Evolutionary conservation across 1,140 invertebrate species (phyloP).

Genomic region (Aphis gossypii): DNA sequence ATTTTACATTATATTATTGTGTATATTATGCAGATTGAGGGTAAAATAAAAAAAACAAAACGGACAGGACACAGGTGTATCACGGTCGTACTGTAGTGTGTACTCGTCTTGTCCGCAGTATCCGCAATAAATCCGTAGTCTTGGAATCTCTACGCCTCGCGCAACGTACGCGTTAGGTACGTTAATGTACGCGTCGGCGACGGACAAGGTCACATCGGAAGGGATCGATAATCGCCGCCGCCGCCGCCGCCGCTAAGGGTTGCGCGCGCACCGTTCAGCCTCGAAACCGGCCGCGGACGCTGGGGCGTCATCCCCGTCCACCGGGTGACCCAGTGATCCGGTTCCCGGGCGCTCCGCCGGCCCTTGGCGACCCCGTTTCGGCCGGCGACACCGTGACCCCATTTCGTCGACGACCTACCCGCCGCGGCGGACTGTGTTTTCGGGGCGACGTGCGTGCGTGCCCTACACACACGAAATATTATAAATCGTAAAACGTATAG

Average conservation of each 20-base stretch:
- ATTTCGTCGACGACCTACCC: not conserved
- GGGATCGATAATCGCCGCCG: not conserved
- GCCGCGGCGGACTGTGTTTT: not conserved
- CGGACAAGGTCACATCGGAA: constrained; percentile 1
- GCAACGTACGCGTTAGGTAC: not conserved
- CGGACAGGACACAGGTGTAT: too few species aligned
- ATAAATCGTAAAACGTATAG: too few species aligned
- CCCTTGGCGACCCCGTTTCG: constrained; percentile 19
- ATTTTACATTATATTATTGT: too few species aligned
- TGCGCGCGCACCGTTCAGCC: constrained; percentile 25
- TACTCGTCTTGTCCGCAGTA: not conserved
- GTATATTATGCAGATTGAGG: too few species aligned
- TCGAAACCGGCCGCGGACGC: constrained; percentile 10
- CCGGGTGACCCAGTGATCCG: constrained; percentile 46
- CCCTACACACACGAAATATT: too few species aligned
- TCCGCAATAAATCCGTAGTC: not conserved
- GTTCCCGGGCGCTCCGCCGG: not conserved
- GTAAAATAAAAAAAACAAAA: too few species aligned
- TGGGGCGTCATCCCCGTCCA: not conserved
- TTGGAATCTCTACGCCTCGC: not conserved
- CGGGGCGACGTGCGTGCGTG: not conserved
- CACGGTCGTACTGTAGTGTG: not conserved
- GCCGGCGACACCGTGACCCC: constrained; percentile 29
- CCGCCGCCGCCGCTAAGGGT: not conserved
- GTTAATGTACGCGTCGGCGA: not conserved